Evolutionary conservation across 2,888 invertebrate genomes (phyloP).

Genomic region (Netelia virgata): DNA sequence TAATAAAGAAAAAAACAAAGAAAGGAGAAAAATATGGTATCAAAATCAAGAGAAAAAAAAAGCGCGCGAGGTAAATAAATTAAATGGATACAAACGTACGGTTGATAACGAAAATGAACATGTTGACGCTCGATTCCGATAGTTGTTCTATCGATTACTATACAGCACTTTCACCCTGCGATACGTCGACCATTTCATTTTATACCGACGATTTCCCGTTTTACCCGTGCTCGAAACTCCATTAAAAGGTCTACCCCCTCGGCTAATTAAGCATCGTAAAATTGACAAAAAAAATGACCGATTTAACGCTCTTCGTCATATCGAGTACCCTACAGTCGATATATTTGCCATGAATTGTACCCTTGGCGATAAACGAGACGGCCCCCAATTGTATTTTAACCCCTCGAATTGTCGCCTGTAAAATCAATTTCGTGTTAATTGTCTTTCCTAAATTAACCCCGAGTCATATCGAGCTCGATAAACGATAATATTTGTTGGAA

Average conservation of each 20-base stretch:
- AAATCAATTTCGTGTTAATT: neutral
- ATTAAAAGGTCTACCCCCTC: neutral
- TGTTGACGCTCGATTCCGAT: neutral
- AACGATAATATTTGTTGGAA: neutral
- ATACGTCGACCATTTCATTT: neutral
- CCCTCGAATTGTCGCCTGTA: constrained; percentile 5
- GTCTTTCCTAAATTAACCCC: neutral
- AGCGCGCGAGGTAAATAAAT: too few relatives aligned
- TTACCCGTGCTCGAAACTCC: neutral
- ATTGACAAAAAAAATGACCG: neutral
- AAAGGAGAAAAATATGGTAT: neutral
- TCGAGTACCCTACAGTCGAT: constrained; percentile 13
- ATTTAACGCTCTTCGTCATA: neutral
- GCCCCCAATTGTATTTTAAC: constrained; percentile 11
- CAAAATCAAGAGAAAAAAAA: neutral
- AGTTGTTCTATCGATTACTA: neutral
- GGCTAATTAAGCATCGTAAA: constrained; percentile 11
- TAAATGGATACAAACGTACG: too few relatives aligned
- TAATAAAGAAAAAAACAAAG: neutral
- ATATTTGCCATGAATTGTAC: constrained; percentile 37
- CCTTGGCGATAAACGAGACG: constrained; percentile 2
- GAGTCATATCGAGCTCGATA: neutral
- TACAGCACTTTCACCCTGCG: neutral
- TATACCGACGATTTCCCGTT: neutral
- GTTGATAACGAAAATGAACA: neutral